Conservation (phyloP, 2,797 vertebrate genomes). For the Dicrostonyx torquatus region DNA sequence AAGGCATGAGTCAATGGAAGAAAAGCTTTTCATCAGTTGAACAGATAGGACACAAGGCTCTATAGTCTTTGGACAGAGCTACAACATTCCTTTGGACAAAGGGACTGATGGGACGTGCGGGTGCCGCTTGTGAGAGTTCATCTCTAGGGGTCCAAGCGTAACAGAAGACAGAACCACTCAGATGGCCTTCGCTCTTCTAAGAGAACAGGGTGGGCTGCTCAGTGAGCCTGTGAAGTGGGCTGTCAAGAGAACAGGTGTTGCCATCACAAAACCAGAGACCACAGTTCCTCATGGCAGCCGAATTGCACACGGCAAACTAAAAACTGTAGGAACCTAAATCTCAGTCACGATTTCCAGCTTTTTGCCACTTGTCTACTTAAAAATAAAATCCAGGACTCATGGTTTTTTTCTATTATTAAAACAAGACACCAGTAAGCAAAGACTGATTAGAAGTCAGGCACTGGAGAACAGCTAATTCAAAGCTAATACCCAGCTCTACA, state of each 20-base stretch:
- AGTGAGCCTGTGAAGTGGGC: conserved; percentile 54
- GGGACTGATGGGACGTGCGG: conserved; percentile 43
- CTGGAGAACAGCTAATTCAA: conserved; percentile 66
- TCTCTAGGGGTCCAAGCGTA: conserved; percentile 47
- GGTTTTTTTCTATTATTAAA: conserved; percentile 39
- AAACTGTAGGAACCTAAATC: conserved; percentile 40
- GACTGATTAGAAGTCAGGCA: conserved; percentile 56
- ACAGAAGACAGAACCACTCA: conserved; percentile 50
- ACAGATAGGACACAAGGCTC: conserved; percentile 8
- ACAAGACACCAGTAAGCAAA: conserved; percentile 58
- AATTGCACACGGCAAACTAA: conserved; percentile 58
- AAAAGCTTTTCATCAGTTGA: conserved; percentile 19
- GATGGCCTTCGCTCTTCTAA: conserved; percentile 59
- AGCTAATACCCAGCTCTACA: conserved; percentile 59
- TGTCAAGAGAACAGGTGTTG: conserved; percentile 66
- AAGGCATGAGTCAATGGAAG: conserved; percentile 25
- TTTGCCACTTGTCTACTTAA: conserved; percentile 28
- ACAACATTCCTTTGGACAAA: conserved; percentile 45
- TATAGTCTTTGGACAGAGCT: conserved; percentile 35
- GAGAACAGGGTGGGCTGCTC: conserved; percentile 49
- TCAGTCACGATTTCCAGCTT: conserved; percentile 18
- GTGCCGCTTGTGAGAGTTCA: conserved; percentile 64
- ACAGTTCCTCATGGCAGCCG: conserved; percentile 13
- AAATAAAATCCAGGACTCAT: conserved; percentile 47
- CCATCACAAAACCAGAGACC: conserved; percentile 40